Evolutionary conservation across 2,797 vertebrate species (phyloP).

Genomic region (Crenichthys baileyi): DNA sequence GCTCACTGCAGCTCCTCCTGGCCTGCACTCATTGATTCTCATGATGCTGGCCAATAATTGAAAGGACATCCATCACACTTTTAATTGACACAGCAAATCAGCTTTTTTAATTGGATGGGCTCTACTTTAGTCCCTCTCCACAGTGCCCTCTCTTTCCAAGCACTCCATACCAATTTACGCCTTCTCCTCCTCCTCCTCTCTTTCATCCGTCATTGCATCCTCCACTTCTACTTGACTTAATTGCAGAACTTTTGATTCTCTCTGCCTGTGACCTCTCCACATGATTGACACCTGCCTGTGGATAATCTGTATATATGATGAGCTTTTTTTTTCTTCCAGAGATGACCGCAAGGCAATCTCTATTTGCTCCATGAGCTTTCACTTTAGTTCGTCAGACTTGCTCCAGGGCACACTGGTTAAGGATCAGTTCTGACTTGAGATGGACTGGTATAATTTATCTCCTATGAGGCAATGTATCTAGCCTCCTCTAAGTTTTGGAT

Average conservation of each 20-base stretch:
- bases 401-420: constrained; percentile 60
- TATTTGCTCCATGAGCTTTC: constrained; percentile 51
- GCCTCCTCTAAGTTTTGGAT: constrained; percentile 50
- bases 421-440: constrained; percentile 59
- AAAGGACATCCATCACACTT: constrained; percentile 84
- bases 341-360: constrained; percentile 60
- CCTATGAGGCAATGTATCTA: constrained; percentile 44
- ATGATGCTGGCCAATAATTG: constrained; percentile 79
- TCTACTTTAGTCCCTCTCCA: constrained; percentile 67
- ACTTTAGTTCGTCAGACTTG: constrained; percentile 49
- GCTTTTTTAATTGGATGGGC: constrained; percentile 87
- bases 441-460: constrained; percentile 58
- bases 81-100: constrained; percentile 89
- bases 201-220: constrained; percentile 36
- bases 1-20: constrained; percentile 51
- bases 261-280: constrained; percentile 62
- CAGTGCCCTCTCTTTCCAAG: constrained; percentile 28
- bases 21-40: constrained; percentile 77
- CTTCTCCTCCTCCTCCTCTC: constrained; percentile 29
- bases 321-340: constrained; percentile 44
- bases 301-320: constrained; percentile 68
- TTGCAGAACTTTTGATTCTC: constrained; percentile 72
- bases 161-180: constrained; percentile 41
- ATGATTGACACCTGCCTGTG: constrained; percentile 66
- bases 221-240: constrained; percentile 64